Conservation (phyloP, 2,888 invertebrate species). For the Cyclophora punctaria region DNA sequence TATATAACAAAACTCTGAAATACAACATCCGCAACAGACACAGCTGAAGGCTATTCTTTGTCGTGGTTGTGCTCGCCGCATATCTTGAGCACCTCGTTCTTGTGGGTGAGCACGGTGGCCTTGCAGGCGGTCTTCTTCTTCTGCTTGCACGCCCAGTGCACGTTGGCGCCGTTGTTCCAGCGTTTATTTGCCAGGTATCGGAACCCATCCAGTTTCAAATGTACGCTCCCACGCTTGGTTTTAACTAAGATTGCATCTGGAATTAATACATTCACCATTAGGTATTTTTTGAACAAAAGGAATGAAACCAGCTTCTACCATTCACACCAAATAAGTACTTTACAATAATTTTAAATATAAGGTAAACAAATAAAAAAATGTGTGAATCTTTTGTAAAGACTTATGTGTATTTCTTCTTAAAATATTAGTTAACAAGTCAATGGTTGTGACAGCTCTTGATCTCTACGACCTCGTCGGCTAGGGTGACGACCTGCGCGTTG, state of each 20-base stretch:
- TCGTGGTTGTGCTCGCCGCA: constrained; percentile 1
- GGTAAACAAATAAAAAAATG: too few species aligned
- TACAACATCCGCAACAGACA: too few species aligned
- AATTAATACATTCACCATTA: too few species aligned
- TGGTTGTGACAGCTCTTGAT: too few species aligned
- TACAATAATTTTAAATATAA: too few species aligned
- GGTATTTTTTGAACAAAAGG: too few species aligned
- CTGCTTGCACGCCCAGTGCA: constrained; percentile 16
- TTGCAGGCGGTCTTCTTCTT: constrained; percentile 10
- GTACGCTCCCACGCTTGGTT: neutral
- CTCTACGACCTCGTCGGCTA: constrained; percentile 20
- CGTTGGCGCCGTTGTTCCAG: constrained; percentile 3
- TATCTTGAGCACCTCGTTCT: constrained; percentile 6
- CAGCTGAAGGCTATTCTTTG: neutral
- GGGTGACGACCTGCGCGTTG: constrained; percentile 31
- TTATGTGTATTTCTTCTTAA: too few species aligned
- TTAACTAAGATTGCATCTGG: neutral
- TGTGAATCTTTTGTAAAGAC: too few species aligned
- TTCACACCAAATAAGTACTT: too few species aligned
- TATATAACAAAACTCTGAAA: neutral
- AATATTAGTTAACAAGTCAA: too few species aligned
- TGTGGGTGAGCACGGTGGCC: constrained; percentile 12
- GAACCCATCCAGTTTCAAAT: constrained; percentile 2
- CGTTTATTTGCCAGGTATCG: constrained; percentile 2
- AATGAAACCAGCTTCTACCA: too few species aligned